phyloP scores from a whole-genome alignment of 2,888 invertebrate species.

The Ernsta delagoae region DNA sequence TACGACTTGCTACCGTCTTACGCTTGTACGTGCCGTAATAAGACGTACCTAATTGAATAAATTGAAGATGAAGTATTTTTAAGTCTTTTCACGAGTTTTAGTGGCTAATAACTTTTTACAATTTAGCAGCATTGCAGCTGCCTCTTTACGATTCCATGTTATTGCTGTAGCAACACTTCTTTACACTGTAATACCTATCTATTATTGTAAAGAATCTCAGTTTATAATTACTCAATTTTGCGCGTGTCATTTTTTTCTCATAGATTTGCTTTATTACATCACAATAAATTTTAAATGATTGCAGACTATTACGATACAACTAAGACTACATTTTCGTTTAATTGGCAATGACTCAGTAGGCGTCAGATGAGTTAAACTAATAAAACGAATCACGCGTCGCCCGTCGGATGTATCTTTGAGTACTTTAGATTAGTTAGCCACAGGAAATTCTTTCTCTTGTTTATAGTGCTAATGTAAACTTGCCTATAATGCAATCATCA shows the following conservation, averaged over 20 bases:
- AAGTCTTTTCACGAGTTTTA: background rate
- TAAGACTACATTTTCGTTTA: too few relatives aligned
- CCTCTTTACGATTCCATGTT: background rate
- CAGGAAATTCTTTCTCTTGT: background rate
- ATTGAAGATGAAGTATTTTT: constrained; percentile 4
- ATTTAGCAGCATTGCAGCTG: background rate
- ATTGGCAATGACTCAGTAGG: background rate
- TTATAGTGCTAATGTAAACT: background rate
- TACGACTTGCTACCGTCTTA: constrained; percentile 16
- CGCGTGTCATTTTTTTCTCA: too few relatives aligned
- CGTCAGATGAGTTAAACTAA: constrained; percentile 1
- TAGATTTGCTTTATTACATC: background rate
- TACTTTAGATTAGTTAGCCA: background rate
- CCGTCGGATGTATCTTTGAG: background rate
- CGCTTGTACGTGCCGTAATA: constrained; percentile 1
- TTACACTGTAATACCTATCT: background rate
- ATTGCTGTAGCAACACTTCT: background rate
- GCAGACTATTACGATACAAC: too few relatives aligned
- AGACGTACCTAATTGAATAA: constrained; percentile 1
- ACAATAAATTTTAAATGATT: background rate
- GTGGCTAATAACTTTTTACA: background rate
- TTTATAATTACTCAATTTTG: too few relatives aligned
- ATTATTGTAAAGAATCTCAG: too few relatives aligned
- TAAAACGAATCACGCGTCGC: background rate
- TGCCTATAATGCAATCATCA: background rate